phyloP scores from a whole-genome alignment of 2,797 vertebrate genomes.

The Pipistrellus pygmaeus region DNA sequence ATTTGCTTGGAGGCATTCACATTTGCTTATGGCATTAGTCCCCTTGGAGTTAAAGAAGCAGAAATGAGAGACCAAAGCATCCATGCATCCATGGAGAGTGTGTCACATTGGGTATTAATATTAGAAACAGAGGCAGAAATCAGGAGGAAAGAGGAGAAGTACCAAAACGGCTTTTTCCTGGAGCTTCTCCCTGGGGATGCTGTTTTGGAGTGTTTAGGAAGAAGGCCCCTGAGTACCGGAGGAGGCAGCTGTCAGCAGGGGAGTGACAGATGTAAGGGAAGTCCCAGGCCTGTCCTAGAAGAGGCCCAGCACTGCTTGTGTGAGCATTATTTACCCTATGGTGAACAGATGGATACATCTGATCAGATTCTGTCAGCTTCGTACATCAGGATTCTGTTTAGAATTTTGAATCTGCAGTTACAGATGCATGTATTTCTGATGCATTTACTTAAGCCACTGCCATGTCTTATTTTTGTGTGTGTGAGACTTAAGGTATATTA shows the following conservation, averaged over 20 bases:
- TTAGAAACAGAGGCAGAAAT: constrained; percentile 84
- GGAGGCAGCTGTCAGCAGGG: constrained; percentile 78
- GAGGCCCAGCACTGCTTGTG: constrained; percentile 77
- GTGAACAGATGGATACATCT: constrained; percentile 82
- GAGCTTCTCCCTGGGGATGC: constrained; percentile 79
- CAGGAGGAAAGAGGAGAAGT: constrained; percentile 77
- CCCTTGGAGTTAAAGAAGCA: constrained; percentile 78
- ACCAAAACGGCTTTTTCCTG: constrained; percentile 75
- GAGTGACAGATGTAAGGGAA: constrained; percentile 83
- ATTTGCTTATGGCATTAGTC: constrained; percentile 82
- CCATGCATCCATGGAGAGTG: constrained; percentile 78
- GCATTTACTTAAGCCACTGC: constrained; percentile 29
- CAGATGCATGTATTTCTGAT: constrained; percentile 57
- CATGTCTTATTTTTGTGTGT: neutral
- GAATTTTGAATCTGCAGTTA: constrained; percentile 76
- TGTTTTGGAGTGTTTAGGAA: constrained; percentile 81
- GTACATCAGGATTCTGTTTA: constrained; percentile 79
- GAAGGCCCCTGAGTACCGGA: constrained; percentile 72
- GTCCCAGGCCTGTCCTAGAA: constrained; percentile 83
- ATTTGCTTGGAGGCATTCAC: constrained; percentile 76
- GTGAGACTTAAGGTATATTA: constrained; percentile 30
- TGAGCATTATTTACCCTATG: constrained; percentile 82
- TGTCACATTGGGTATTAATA: constrained; percentile 82
- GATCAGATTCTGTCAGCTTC: constrained; percentile 81
- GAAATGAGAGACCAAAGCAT: constrained; percentile 81